Evolutionary conservation across 37 sponge, comb jelly and placozoan genomes (phyloP).

Genomic region (Agelas oroides): DNA sequence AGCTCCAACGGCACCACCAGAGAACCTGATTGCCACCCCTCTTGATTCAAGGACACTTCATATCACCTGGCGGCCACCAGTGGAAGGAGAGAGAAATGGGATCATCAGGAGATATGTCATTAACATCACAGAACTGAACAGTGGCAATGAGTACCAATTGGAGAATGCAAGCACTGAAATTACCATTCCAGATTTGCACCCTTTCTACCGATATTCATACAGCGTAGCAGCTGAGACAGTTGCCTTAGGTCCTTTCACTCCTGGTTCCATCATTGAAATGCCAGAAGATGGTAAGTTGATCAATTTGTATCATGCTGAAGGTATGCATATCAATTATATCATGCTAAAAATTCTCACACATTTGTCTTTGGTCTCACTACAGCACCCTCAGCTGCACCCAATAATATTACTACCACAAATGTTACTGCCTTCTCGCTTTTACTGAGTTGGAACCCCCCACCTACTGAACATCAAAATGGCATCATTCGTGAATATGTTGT

Average conservation of each 20-base stretch:
- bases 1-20: constrained; percentile 47
- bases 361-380: not conserved
- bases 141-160: too few species aligned
- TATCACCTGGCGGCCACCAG: constrained; percentile 32
- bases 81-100: constrained; percentile 24
- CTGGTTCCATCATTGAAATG: not conserved
- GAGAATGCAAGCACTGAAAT: not conserved
- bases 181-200: not conserved
- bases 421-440: not conserved
- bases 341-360: too few species aligned
- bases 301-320: not conserved
- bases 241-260: not conserved
- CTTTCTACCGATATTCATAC: not conserved
- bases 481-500: constrained; percentile 17
- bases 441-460: constrained; percentile 33
- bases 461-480: constrained; percentile 29
- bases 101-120: constrained; percentile 27
- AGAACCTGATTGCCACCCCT: not conserved
- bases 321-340: not conserved
- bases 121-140: constrained; percentile 4
- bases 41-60: not conserved
- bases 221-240: constrained; percentile 9
- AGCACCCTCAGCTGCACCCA: constrained; percentile 1
- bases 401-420: not conserved
- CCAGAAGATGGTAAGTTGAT: constrained; percentile 26